These are phyloP conservation scores for Mythimna albipuncta DNA, from an alignment of 2,888 invertebrate species.

Conservation along the genomic window DNA sequence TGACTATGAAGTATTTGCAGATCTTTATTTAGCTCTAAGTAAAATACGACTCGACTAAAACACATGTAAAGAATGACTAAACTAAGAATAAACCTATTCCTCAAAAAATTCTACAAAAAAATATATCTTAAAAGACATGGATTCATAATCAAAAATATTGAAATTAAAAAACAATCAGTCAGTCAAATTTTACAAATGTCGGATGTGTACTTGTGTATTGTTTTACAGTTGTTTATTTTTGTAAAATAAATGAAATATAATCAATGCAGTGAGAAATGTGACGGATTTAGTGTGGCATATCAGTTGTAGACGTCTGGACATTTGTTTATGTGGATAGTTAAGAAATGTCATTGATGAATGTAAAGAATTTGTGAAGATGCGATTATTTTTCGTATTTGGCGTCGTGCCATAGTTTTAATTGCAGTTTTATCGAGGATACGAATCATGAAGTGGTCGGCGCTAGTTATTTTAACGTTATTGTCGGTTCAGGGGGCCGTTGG, in stretches of 20 bases:
- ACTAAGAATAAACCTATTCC: no score
- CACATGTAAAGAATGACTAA: no score
- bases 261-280: conserved; percentile 67
- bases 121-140: conserved; percentile 41
- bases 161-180: conserved; percentile 70
- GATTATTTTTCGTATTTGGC: conserved; percentile 87
- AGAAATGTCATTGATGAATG: conserved; percentile 73
- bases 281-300: conserved; percentile 61
- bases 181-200: conserved; percentile 84
- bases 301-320: conserved; percentile 47
- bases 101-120: no score
- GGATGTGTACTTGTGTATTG: conserved; percentile 77
- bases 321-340: conserved; percentile 53
- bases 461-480: conserved; percentile 76
- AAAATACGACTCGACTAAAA: no score
- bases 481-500: conserved; percentile 73
- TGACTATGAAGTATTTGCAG: no score
- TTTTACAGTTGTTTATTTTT: conserved; percentile 84
- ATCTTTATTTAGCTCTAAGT: no score
- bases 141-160: neutral
- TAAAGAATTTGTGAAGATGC: conserved; percentile 86
- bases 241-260: conserved; percentile 68
- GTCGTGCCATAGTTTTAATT: conserved; percentile 86
- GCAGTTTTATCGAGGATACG: conserved; percentile 79
- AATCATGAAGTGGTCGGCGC: conserved; percentile 80